These are phyloP conservation scores for Lemur catta DNA, from an alignment of 2,797 vertebrate species.

Conservation along the genomic window DNA sequence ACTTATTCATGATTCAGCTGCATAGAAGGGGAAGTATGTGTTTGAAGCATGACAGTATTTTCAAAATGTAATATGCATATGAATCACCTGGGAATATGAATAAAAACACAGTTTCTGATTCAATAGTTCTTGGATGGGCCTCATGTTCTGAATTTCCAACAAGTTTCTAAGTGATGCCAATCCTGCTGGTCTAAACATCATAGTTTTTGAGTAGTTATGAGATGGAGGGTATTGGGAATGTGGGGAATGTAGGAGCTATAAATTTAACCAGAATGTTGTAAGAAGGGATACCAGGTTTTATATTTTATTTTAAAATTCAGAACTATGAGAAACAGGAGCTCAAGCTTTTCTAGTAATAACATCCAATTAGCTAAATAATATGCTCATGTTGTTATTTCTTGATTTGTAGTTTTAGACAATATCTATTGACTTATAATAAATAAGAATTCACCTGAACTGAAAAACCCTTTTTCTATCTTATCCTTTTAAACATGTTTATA, in stretches of 20 bases:
- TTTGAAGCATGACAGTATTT: neutral
- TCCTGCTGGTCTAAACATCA: neutral
- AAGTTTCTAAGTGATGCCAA: neutral
- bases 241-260: neutral
- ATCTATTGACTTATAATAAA: neutral
- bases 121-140: neutral
- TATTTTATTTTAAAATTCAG: neutral
- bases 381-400: neutral
- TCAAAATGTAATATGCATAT: neutral
- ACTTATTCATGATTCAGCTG: neutral
- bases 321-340: neutral
- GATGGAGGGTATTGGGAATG: neutral
- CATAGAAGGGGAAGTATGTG: neutral
- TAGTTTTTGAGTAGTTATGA: neutral
- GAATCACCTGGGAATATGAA: neutral
- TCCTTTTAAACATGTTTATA: neutral
- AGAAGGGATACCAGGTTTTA: neutral
- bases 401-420: neutral
- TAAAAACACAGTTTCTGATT: neutral
- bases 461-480: neutral
- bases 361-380: neutral
- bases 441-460: neutral
- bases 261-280: neutral
- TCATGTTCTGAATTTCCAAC: neutral
- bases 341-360: neutral